Base-by-base conservation (phyloP, 2,797 vertebrate species). In the Sebastes hubbsi region DNA sequence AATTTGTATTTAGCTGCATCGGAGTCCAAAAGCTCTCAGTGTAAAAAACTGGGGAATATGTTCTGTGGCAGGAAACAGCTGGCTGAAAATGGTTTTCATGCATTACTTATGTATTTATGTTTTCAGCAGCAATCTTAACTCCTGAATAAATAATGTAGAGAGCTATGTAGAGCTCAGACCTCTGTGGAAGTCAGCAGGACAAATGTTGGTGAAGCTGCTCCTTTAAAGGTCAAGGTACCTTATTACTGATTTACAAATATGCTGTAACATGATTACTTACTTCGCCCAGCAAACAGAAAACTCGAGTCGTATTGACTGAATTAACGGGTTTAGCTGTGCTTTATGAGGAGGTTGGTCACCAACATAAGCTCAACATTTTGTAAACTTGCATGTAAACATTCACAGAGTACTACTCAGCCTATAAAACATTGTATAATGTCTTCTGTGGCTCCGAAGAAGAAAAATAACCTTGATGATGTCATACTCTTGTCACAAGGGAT, bases 11-110 rank as follows among this genome's bases (percentile, higher is more conserved):
- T 49, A 49, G 38, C 7, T 66, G 38, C 63, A 29, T 24, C 18
- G 0, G 4, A 25, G 16, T 54, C 27, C 52, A 69, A 69, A 55
- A 55, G 46, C 66, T 64, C 30, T 52, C 30, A 54, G 52, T 24
- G n/a, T 69, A 54, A 42, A 24, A 24, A 24, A 22, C 8, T 4
- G 13, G 2, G 9, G 49, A 11, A 69, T 18, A 56, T 56, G 29
- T 36, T 69, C 8, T 36, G 52, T 69, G n/a, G 29, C 49, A 56
- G 66, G n/a, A 69, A 69, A 55, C 66, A 69, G 52, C 22, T 62
- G 70, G 58, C 42, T 52, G 70, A 32, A 72, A 72, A 72, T 62
- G 59, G n/a, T 61, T 32, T 72, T 62, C 70, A 72, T 62, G 59
- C 58, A 72, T 72, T 61, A 32, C 29, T 62, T 32, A 61, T 72